Percentiles rank a stretch among this genome's conserved stretches.
These are phyloP conservation scores for Heteropelma amictum DNA, from an alignment of 2,888 invertebrate species.

Conservation along the genomic window DNA sequence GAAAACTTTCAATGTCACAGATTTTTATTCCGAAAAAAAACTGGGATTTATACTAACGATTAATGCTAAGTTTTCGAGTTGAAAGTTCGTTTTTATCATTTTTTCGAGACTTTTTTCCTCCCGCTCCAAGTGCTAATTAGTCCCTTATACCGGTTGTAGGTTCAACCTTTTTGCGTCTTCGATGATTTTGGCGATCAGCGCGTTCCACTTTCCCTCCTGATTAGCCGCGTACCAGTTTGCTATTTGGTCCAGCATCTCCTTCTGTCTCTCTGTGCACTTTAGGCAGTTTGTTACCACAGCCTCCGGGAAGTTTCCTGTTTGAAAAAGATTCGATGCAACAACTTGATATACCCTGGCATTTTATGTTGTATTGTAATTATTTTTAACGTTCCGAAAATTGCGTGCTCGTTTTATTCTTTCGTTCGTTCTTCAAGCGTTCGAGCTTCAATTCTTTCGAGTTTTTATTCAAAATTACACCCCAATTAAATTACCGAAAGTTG, in stretches of 20 bases:
- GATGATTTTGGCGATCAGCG: slow-evolving; percentile 59
- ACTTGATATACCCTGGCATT: no score
- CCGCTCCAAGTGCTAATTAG: not conserved
- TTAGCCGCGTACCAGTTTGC: slow-evolving; percentile 67
- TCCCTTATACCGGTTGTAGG: not conserved
- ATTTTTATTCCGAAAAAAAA: slow-evolving; percentile 6
- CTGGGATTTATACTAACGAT: no score
- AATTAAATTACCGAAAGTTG: no score
- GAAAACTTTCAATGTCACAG: not conserved
- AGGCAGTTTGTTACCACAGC: slow-evolving; percentile 66
- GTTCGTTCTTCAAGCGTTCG: no score
- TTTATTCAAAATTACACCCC: no score
- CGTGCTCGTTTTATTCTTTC: no score
- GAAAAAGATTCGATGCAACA: not conserved
- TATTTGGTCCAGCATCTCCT: slow-evolving; percentile 61
- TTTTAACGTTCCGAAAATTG: not conserved
- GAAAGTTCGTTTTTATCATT: no score
- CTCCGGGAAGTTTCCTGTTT: slow-evolving; percentile 65
- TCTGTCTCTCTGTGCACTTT: slow-evolving; percentile 67
- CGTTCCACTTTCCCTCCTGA: slow-evolving; percentile 62
- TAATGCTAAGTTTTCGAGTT: no score
- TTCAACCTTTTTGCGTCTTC: slow-evolving; percentile 57
- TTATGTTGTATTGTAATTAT: no score
- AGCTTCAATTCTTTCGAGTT: no score
- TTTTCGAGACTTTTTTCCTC: not conserved